Evolutionary conservation across 2,797 vertebrate species (phyloP).

Genomic region (Trachurus trachurus): DNA sequence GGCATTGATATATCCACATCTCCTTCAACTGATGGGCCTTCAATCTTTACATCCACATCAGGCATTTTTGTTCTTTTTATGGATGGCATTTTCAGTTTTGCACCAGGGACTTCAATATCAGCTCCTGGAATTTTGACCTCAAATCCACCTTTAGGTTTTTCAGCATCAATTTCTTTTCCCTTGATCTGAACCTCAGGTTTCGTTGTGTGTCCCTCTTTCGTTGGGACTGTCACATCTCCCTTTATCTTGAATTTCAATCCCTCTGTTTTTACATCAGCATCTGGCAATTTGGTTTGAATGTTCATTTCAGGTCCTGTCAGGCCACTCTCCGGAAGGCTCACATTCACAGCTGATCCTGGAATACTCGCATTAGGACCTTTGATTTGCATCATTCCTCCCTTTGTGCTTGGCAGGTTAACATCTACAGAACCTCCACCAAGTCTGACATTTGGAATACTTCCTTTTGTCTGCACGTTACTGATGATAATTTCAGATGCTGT

Average conservation of each 20-base stretch:
- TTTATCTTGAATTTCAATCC: conserved; percentile 4
- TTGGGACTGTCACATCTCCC: neutral
- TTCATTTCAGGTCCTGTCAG: neutral
- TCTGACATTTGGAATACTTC: conserved; percentile 47
- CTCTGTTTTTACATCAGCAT: neutral
- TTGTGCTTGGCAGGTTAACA: conserved; percentile 32
- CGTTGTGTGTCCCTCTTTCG: neutral
- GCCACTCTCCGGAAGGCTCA: too few relatives aligned
- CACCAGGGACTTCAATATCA: neutral
- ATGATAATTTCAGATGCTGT: conserved; percentile 64
- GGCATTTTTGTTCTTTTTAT: conserved; percentile 14
- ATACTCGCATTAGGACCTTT: too few relatives aligned
- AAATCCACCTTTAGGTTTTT: too few relatives aligned
- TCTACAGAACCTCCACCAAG: conserved; percentile 40
- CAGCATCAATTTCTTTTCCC: too few relatives aligned
- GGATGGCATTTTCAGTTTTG: conserved; percentile 12
- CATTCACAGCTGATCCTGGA: too few relatives aligned
- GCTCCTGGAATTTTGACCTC: too few relatives aligned
- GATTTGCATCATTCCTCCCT: conserved; percentile 7
- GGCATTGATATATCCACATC: neutral
- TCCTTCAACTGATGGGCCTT: neutral
- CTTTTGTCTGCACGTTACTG: conserved; percentile 58
- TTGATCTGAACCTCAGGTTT: too few relatives aligned
- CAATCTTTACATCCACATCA: neutral
- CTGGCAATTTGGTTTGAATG: neutral